These are phyloP conservation scores for Odontothrips loti DNA, from an alignment of 2,888 invertebrate genomes.

Conservation along the genomic window DNA sequence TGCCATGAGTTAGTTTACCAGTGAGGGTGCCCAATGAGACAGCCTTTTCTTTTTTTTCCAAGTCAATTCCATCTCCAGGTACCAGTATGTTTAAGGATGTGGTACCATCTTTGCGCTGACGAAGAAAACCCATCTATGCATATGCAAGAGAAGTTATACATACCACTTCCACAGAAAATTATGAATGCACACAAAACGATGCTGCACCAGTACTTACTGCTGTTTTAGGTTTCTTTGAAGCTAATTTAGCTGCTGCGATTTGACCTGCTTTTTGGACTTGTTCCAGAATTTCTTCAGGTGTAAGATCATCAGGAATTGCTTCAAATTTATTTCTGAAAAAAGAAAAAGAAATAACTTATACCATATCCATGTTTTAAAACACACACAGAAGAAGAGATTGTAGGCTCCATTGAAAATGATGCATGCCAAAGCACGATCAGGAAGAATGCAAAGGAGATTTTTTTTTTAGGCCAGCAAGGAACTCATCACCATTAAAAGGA, in stretches of 20 bases:
- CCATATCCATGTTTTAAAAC: not conserved
- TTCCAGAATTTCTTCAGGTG: slow-evolving; percentile 71
- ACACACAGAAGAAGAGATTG: too few species aligned
- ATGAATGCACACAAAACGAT: not conserved
- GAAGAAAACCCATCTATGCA: slow-evolving; percentile 68
- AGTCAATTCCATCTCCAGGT: slow-evolving; percentile 64
- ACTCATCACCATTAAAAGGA: not conserved
- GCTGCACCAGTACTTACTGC: slow-evolving; percentile 45
- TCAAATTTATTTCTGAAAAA: slow-evolving; percentile 57
- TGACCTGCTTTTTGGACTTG: slow-evolving; percentile 68
- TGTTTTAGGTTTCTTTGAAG: slow-evolving; percentile 51
- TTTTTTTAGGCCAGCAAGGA: not conserved
- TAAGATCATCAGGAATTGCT: slow-evolving; percentile 69
- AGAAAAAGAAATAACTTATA: not conserved
- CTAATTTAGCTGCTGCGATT: slow-evolving; percentile 61
- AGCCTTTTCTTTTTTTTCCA: slow-evolving; percentile 69
- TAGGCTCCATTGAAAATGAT: too few species aligned
- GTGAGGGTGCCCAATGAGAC: slow-evolving; percentile 76
- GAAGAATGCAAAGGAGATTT: not conserved
- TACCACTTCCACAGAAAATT: not conserved
- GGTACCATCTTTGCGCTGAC: slow-evolving; percentile 81
- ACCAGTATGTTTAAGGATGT: slow-evolving; percentile 83
- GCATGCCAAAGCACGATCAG: not conserved
- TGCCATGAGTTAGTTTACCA: slow-evolving; percentile 77
- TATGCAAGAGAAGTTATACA: not conserved